Evolutionary conservation across 92 coral and sea anemone species (phyloP).

Genomic region (Diadumene lineata): DNA sequence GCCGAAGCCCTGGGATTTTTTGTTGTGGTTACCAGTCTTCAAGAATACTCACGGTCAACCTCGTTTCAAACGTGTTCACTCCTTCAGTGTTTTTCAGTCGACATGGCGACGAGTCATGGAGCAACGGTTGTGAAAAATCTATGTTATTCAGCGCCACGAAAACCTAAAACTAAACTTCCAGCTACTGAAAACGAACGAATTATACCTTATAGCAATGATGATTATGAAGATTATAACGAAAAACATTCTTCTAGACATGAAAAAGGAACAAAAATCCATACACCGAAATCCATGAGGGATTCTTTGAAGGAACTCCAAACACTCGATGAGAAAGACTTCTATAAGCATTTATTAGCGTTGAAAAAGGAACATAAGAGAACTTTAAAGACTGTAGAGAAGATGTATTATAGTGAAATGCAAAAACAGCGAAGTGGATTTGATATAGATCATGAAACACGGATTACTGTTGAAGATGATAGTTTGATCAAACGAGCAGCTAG

Average conservation of each 20-base stretch:
- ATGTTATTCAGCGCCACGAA: conserved; percentile 92
- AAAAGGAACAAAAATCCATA: conserved; percentile 60
- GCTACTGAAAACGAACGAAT: conserved; percentile 77
- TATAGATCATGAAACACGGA: conserved; percentile 66
- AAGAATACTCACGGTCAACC: conserved; percentile 14
- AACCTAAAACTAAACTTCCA: conserved; percentile 82
- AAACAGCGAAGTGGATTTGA: conserved; percentile 67
- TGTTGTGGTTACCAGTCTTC: conserved; percentile 40
- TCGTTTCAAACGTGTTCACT: conserved; percentile 42
- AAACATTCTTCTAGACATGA: conserved; percentile 42
- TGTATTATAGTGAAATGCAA: conserved; percentile 74
- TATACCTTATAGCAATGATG: conserved; percentile 40
- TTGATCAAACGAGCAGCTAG: conserved; percentile 22
- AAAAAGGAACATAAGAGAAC: conserved; percentile 90
- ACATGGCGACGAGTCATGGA: conserved; percentile 97
- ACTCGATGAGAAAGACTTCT: conserved; percentile 82
- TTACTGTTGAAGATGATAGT: conserved; percentile 51
- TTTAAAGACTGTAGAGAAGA: conserved; percentile 78
- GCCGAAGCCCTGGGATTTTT: too few relatives aligned
- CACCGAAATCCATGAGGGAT: conserved; percentile 67
- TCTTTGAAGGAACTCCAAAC: conserved; percentile 72
- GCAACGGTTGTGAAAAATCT: conserved; percentile 81
- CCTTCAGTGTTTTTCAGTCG: conserved; percentile 62
- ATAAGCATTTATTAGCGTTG: conserved; percentile 71
- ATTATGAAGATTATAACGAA: conserved; percentile 40